Conservation (phyloP, 2,113 vertebrate genomes). For the Macheiramphus alcinus region DNA sequence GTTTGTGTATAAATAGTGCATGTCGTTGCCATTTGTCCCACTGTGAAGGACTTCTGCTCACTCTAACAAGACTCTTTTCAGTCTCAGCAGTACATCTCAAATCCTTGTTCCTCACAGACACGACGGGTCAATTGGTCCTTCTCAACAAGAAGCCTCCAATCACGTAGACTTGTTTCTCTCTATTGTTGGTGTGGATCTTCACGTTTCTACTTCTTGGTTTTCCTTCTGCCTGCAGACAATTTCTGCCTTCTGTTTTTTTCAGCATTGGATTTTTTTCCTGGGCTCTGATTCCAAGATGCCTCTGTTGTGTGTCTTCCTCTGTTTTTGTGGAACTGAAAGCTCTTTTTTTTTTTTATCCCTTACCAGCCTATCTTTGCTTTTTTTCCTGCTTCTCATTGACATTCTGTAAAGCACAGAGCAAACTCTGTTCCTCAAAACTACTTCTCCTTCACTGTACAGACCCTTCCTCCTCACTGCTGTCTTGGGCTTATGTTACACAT, state of each 20-base stretch:
- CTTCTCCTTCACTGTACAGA: background rate
- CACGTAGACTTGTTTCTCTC: background rate
- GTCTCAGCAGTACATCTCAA: background rate
- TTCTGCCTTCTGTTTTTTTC: background rate
- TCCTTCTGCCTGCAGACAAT: background rate
- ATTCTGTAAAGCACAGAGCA: background rate
- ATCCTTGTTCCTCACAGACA: background rate
- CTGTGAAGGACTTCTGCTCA: background rate
- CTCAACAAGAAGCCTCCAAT: background rate
- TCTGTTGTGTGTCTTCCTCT: background rate
- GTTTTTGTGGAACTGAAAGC: background rate
- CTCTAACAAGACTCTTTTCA: background rate
- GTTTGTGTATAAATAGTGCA: background rate
- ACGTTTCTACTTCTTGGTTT: background rate
- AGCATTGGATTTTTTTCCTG: background rate
- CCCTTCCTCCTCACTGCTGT: background rate
- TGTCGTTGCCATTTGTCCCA: background rate
- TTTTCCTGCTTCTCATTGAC: background rate
- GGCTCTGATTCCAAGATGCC: background rate
- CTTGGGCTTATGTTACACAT: background rate
- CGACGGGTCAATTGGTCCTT: background rate
- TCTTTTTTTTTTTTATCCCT: background rate
- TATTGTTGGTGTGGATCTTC: background rate
- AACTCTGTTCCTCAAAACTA: background rate
- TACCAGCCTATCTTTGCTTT: background rate